phyloP scores from a whole-genome alignment of 1,140 invertebrate species.

The Drosophila punjabiensis region DNA sequence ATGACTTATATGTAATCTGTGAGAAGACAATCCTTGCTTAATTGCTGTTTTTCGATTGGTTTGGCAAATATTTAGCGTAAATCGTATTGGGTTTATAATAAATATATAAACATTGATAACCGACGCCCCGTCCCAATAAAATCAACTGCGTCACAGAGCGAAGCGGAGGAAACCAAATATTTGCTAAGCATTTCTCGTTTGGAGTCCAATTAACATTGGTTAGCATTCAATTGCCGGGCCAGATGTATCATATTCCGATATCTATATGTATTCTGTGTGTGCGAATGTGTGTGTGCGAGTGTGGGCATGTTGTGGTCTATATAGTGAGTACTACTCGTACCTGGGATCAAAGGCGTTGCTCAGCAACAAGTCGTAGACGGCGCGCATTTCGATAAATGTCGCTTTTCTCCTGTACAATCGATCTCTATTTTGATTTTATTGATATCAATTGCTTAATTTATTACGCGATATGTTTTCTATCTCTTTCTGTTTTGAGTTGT shows the following conservation, averaged over 20 bases:
- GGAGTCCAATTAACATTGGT: slow-evolving; percentile 56
- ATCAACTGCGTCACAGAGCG: slow-evolving; percentile 38
- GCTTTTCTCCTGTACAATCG: slow-evolving; percentile 9
- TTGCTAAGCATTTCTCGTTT: slow-evolving; percentile 38
- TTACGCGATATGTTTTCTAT: neutral
- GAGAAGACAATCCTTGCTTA: neutral
- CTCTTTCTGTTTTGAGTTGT: slow-evolving; percentile 3
- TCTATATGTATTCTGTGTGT: neutral
- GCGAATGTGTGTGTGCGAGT: neutral
- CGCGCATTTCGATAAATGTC: slow-evolving; percentile 48
- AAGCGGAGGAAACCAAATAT: slow-evolving; percentile 37
- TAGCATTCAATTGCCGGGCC: slow-evolving; percentile 39
- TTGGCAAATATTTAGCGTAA: slow-evolving; percentile 26
- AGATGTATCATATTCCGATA: slow-evolving; percentile 37
- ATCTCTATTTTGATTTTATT: slow-evolving; percentile 50
- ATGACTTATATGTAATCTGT: neutral
- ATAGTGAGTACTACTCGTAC: slow-evolving; percentile 44
- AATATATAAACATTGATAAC: slow-evolving; percentile 26
- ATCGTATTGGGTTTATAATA: slow-evolving; percentile 19
- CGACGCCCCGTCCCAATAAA: slow-evolving; percentile 3
- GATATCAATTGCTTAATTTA: slow-evolving; percentile 64
- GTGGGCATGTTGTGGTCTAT: slow-evolving; percentile 2
- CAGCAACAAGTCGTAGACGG: slow-evolving; percentile 67
- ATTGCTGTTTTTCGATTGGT: slow-evolving; percentile 13
- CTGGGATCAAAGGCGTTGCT: slow-evolving; percentile 70